Evolutionary conservation across 2,888 invertebrate genomes (phyloP).

Genomic region (Athalia circularis): DNA sequence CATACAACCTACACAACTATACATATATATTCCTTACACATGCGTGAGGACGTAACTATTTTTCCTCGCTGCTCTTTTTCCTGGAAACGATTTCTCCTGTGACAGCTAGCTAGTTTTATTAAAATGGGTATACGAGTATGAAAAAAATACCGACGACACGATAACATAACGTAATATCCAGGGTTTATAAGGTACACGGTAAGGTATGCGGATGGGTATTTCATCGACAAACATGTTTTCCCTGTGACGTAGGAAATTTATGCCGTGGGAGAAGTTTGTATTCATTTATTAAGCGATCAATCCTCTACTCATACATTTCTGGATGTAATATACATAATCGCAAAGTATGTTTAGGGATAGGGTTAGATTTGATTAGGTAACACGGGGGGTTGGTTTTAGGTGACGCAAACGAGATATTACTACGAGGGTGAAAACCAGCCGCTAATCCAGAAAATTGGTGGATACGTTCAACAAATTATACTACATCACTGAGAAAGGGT

Average conservation of each 20-base stretch:
- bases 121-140: not conserved
- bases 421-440: constrained; percentile 8
- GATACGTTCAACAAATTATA: constrained; percentile 36
- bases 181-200: not conserved
- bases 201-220: constrained; percentile 13
- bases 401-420: constrained; percentile 15
- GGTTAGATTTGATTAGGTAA: constrained; percentile 25
- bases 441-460: constrained; percentile 34
- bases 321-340: not conserved
- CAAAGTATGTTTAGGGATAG: constrained; percentile 18
- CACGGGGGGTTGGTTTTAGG: not conserved
- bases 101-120: constrained; percentile 10
- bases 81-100: constrained; percentile 1
- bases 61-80: not conserved
- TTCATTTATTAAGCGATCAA: constrained; percentile 38
- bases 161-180: constrained; percentile 9
- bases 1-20: not conserved
- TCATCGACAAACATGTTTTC: constrained; percentile 38
- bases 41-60: constrained; percentile 19
- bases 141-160: constrained; percentile 16
- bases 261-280: constrained; percentile 22
- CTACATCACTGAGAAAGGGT: not conserved
- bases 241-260: constrained; percentile 11
- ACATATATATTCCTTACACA: constrained; percentile 4
- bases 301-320: constrained; percentile 6